Evolutionary conservation across 2,888 invertebrate species (phyloP).

Genomic region (Cephus rjabovi): DNA sequence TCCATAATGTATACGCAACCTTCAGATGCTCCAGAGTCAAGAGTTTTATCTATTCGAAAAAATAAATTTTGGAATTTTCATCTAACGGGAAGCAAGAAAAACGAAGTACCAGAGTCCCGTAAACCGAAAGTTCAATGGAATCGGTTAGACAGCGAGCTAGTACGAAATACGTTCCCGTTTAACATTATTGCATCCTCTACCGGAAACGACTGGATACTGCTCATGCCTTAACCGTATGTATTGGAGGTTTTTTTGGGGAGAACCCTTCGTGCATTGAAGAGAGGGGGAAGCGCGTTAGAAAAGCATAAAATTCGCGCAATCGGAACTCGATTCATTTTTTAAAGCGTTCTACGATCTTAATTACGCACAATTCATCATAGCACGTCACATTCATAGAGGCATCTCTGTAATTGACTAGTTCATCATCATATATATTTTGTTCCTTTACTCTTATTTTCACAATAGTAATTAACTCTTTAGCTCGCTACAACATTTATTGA

Average conservation of each 20-base stretch:
- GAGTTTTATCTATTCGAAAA: background rate
- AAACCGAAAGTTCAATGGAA: background rate
- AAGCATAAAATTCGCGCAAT: constrained; percentile 35
- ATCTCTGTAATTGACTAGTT: constrained; percentile 65
- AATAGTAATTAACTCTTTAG: constrained; percentile 27
- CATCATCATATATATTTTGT: constrained; percentile 40
- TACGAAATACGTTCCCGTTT: background rate
- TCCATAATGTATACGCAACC: background rate
- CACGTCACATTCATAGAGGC: constrained; percentile 56
- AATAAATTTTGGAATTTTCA: background rate
- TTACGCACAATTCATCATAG: constrained; percentile 22
- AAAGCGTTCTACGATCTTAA: constrained; percentile 11
- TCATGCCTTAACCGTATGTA: background rate
- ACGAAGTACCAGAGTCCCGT: background rate
- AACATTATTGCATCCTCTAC: background rate
- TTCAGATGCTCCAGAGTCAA: background rate
- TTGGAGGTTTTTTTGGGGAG: background rate
- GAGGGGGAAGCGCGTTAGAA: constrained; percentile 40
- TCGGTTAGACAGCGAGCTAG: background rate
- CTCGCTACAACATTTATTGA: constrained; percentile 60
- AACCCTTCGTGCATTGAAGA: background rate
- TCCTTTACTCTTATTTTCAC: constrained; percentile 22
- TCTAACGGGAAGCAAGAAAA: background rate
- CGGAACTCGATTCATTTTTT: constrained; percentile 24
- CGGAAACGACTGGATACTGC: background rate